Evolutionary conservation across 2,113 vertebrate species (phyloP).

Genomic region (Arizona elegans): DNA sequence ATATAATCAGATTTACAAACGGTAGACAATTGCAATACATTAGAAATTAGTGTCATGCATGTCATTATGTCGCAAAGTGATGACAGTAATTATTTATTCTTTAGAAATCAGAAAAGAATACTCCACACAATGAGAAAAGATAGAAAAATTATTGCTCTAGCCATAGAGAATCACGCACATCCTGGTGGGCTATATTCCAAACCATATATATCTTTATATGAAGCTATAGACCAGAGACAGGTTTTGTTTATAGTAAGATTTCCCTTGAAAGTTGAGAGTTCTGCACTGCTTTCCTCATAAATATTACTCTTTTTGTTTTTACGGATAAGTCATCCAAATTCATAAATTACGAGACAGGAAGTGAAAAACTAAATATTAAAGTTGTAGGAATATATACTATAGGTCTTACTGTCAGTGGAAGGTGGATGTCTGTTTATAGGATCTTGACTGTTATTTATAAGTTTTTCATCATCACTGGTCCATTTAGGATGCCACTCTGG

Average conservation of each 20-base stretch:
- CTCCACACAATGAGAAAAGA: not conserved
- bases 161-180: not conserved
- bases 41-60: not conserved
- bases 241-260: not conserved
- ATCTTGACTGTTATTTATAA: slow-evolving; percentile 1
- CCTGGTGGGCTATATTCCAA: not conserved
- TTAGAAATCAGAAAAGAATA: not conserved
- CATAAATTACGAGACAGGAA: not conserved
- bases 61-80: not conserved
- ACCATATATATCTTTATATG: not conserved
- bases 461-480: not conserved
- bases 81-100: not conserved
- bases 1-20: not conserved
- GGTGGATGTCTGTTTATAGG: not conserved
- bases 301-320: not conserved
- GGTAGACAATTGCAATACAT: not conserved
- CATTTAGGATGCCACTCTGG: not conserved
- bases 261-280: not conserved
- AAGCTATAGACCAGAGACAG: not conserved
- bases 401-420: slow-evolving; percentile 49
- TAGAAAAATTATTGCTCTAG: not conserved
- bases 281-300: not conserved
- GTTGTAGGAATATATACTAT: not conserved
- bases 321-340: not conserved
- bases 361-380: not conserved